These are phyloP conservation scores for Danio tinwini DNA, from an alignment of 2,797 vertebrate genomes.

Conservation along the genomic window DNA sequence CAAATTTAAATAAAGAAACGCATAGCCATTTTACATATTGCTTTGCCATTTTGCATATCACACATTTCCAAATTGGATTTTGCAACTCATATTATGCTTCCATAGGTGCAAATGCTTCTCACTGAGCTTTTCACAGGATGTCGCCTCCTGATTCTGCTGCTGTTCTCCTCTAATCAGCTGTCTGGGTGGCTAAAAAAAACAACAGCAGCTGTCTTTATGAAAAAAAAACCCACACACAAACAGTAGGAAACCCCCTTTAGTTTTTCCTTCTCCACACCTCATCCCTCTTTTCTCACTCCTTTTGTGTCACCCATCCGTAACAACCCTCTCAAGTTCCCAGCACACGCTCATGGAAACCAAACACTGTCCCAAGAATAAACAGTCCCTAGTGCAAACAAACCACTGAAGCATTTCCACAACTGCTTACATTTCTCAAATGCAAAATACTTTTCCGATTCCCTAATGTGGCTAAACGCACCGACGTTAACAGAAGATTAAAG, in stretches of 20 bases:
- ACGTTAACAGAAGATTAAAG: not conserved
- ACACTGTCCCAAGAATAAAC: constrained; percentile 26
- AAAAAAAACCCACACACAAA: not conserved
- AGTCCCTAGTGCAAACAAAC: constrained; percentile 13
- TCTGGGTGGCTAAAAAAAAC: not conserved
- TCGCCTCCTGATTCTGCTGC: constrained; percentile 15
- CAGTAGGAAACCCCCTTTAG: not conserved
- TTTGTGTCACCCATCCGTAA: constrained; percentile 54
- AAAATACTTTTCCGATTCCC: constrained; percentile 10
- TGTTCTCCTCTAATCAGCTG: not conserved
- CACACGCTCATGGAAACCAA: constrained; percentile 16
- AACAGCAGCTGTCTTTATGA: constrained; percentile 16
- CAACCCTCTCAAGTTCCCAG: constrained; percentile 68
- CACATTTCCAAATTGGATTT: too few species aligned
- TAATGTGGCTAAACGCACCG: constrained; percentile 1
- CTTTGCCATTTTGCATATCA: not conserved
- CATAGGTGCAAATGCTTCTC: not conserved
- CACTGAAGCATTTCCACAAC: not conserved
- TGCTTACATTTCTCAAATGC: not conserved
- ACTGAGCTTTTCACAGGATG: not conserved
- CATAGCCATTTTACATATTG: too few species aligned
- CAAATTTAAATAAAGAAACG: too few species aligned
- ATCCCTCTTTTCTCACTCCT: constrained; percentile 44
- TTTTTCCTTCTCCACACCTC: not conserved
- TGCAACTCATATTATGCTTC: too few species aligned